A percentile compares a stretch with the other conserved stretches of the same genome.
These are phyloP conservation scores for Huso huso DNA, from an alignment of 2,797 vertebrate genomes.

Conservation along the genomic window DNA sequence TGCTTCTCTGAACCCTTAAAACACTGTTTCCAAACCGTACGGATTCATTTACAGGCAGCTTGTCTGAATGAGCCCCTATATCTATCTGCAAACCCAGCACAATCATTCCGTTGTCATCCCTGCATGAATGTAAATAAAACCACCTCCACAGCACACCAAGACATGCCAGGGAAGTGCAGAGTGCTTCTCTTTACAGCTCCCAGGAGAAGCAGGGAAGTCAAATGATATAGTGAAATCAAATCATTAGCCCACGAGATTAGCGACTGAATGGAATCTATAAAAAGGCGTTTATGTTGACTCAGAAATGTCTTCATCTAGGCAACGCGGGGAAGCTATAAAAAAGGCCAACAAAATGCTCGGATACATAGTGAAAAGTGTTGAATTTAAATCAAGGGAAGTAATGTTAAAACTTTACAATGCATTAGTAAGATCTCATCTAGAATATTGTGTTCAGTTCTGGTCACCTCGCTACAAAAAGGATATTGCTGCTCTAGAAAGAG, in stretches of 20 bases:
- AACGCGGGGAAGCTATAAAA: too few species aligned
- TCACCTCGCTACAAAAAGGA: too few species aligned
- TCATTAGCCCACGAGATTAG: neutral
- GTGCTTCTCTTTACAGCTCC: neutral
- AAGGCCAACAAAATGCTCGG: too few species aligned
- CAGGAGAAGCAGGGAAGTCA: neutral
- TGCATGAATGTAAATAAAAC: neutral
- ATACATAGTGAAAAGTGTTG: too few species aligned
- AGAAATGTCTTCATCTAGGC: too few species aligned
- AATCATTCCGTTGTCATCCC: neutral
- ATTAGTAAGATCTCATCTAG: too few species aligned
- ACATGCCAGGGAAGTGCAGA: neutral
- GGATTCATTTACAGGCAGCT: neutral
- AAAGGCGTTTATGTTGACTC: too few species aligned
- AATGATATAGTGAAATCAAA: constrained; percentile 2
- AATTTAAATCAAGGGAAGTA: too few species aligned
- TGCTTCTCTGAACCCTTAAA: neutral
- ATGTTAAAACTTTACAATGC: too few species aligned
- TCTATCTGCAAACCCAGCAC: neutral
- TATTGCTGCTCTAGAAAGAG: too few species aligned
- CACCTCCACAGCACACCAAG: neutral
- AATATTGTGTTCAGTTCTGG: too few species aligned
- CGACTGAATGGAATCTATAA: too few species aligned
- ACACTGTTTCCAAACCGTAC: neutral
- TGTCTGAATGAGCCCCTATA: neutral